Evolutionary conservation across 2,888 invertebrate species (phyloP).

Genomic region (Scrobipalpa costella): DNA sequence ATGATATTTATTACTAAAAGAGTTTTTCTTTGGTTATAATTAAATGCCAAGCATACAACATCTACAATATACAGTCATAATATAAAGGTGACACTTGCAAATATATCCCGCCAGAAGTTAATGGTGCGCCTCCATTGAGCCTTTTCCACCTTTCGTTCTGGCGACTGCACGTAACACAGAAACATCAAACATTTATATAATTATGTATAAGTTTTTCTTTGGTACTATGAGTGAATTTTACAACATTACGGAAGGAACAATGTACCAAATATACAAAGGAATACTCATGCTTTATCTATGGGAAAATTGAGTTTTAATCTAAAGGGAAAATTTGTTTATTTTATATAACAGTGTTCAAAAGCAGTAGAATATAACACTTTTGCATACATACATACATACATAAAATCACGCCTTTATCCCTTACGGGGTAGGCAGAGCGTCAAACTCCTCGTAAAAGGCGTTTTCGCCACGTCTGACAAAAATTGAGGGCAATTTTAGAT

Average conservation of each 20-base stretch:
- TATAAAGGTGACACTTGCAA: conserved; percentile 76
- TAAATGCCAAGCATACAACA: background rate
- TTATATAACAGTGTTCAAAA: too few species aligned
- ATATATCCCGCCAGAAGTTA: conserved; percentile 80
- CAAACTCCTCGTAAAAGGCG: too few species aligned
- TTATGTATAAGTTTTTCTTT: conserved; percentile 60
- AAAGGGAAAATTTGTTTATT: too few species aligned
- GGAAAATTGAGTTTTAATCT: too few species aligned
- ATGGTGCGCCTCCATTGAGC: conserved; percentile 80
- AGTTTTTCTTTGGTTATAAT: conserved; percentile 16
- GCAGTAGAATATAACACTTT: too few species aligned
- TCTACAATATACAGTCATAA: conserved; percentile 8
- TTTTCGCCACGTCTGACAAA: too few species aligned
- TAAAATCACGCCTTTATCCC: too few species aligned
- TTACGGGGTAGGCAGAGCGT: too few species aligned
- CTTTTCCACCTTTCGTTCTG: conserved; percentile 74
- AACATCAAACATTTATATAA: conserved; percentile 30
- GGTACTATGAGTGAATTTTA: conserved; percentile 62
- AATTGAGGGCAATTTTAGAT: too few species aligned
- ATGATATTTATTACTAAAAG: too few species aligned
- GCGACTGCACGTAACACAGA: conserved; percentile 65
- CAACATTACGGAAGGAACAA: background rate
- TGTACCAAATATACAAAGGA: background rate
- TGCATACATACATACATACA: too few species aligned
- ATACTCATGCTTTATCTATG: background rate